These are phyloP conservation scores for human (Homo sapiens) DNA, from an alignment of 2,113 vertebrate species.

Conservation along the genomic window GRCh38 chr19:10468501-10469000, in stretches of 20 bases:
- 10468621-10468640: background rate
- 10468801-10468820: background rate
- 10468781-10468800: background rate
- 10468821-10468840: slow-evolving; percentile 63
- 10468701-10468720: slow-evolving; percentile 75
- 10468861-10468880: slow-evolving; percentile 65
- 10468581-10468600: background rate
- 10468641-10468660: background rate
- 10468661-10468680: background rate
- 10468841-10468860: slow-evolving; percentile 49
- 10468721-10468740: slow-evolving; percentile 27
- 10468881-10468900: slow-evolving; percentile 10
- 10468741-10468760: background rate
- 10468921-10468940: background rate
- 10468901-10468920: background rate
- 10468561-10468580: background rate
- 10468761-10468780: slow-evolving; percentile 68
- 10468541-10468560: slow-evolving; percentile 12
- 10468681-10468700: slow-evolving; percentile 29
- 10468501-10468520: slow-evolving; percentile 69
- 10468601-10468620: background rate
- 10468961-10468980: slow-evolving; percentile 84
- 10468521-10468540: slow-evolving; percentile 77
- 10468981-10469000: slow-evolving; percentile 94
- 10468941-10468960: background rate